These are phyloP conservation scores for Dichetophora obliterata DNA, from an alignment of 2,888 invertebrate species.

Conservation along the genomic window DNA sequence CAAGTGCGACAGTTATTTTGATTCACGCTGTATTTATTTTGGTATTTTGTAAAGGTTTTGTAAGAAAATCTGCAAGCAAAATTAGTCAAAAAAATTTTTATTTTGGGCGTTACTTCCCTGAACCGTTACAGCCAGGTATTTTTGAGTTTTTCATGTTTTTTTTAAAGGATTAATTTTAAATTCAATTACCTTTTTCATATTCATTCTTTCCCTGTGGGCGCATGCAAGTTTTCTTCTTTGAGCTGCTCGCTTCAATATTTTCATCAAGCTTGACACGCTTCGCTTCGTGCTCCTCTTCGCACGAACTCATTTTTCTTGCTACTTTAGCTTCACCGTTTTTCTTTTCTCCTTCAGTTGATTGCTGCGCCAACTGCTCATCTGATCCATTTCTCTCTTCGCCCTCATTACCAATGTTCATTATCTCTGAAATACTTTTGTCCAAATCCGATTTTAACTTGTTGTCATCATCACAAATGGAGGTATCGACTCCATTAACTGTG, in stretches of 20 bases:
- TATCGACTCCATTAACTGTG: constrained; percentile 52
- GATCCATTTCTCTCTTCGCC: constrained; percentile 34
- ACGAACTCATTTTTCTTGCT: background rate
- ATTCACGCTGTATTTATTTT: too few species aligned
- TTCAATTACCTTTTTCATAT: constrained; percentile 54
- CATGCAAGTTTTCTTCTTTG: constrained; percentile 47
- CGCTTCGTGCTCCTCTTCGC: constrained; percentile 49
- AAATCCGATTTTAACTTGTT: constrained; percentile 58
- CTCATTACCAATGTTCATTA: constrained; percentile 57
- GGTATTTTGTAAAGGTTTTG: too few species aligned
- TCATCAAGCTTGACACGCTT: constrained; percentile 57
- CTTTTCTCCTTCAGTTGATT: background rate
- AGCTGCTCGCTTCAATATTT: background rate
- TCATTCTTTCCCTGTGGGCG: constrained; percentile 53
- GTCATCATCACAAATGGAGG: constrained; percentile 56
- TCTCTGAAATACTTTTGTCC: constrained; percentile 62
- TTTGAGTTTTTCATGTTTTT: too few species aligned
- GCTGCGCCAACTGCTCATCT: constrained; percentile 15
- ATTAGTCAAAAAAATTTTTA: too few species aligned
- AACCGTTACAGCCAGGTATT: too few species aligned
- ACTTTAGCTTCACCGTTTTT: background rate
- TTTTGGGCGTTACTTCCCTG: too few species aligned
- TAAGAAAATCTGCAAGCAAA: too few species aligned
- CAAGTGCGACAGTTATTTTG: too few species aligned
- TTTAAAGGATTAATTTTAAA: background rate